Base-by-base conservation (phyloP, 2,888 invertebrate species). In the Sphaeridia pumilis region DNA sequence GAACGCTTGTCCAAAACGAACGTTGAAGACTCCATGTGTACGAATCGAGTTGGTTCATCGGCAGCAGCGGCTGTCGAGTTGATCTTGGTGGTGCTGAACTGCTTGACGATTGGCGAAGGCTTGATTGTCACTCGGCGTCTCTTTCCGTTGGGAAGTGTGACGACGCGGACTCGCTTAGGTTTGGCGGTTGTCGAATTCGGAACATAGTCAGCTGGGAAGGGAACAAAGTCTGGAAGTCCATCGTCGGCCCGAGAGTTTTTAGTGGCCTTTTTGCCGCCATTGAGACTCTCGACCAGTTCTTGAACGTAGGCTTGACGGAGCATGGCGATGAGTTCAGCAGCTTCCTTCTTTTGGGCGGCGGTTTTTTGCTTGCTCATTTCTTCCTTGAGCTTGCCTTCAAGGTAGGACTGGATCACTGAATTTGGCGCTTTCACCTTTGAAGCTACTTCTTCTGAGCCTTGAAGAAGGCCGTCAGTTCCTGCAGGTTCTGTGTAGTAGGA, bases 171-270 rank as follows among this genome's bases (percentile, higher is more conserved):
- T 5, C 12, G 7, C 17, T 42, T 42, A 14, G 49, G 49, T 22
- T 42, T 52, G 21, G 42, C 52, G 17, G 52, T 52, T 10, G 52
- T 52, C 7, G 47, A 41, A 42, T 52, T 52, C 34, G 52, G 52
- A 21, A 49, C 49, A 17, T 38, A 38, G 5, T 26, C 34, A 2
- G 14, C 14, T 21, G 52, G 52, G 26, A 52, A 47, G 10, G 52
- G 52, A 20, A 20, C 41, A 20, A 52, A 52, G 7, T 25, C 47
- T 1, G 52, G 52, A 3, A 25, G 5, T 14, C 4, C 10, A 10
- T n/a, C 14, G 5, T 14, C 5, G 17, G 17, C 38, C 14, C 31
- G 7, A 14, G 14, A 31, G 14, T 31, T 7, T 31, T 7, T 31
- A 7, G 10, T 31, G 7, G 31, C 31, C 31, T 31, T 31, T 14